Evolutionary conservation across 2,797 vertebrate genomes (phyloP), one percentile per base, ranked within the genome.

Genomic region (Rallus crepitans): DNA sequence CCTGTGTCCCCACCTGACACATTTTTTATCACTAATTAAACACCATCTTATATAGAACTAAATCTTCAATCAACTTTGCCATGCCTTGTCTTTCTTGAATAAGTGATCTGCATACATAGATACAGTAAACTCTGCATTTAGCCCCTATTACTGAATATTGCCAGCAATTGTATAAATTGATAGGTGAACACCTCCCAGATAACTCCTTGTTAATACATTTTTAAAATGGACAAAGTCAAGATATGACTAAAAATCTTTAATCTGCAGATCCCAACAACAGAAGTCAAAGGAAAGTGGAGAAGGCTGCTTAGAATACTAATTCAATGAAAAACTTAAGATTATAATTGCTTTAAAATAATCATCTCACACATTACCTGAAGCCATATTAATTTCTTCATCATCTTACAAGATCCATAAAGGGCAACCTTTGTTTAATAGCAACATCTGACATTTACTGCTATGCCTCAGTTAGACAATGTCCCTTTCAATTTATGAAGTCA

Each of bases 401-500:
- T 87, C 37, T 94, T 96, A 78, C 76, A 68, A 96, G 91, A 79
- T 48, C 68, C 88, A 96, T 97, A 97, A 97, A 96, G 90, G 70
- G 88, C 90, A 98, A 77, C 40, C 82, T 98, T 95, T 97, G 84
- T 97, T 97, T 97, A 97, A 98, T 81, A 96, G 93, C 89, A 97
- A 91, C 28, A 95, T 91, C 96, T 96, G 95, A 96, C 95, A 93
- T 97, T 97, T 97, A 97, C 73, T 95, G 79, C 70, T 82, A 20
- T 89, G 83, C 50, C 95, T 93, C 66, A 95, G 79, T 95, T 23
- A 93, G 66, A 91, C 42, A 92, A n/a, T 78, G 93, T 92, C 73
- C 82, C 85, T 88, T 93, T 92, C 59, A 90, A 84, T 96, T 97
- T 97, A 95, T 83, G 70, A 96, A 96, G 75, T 84, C 79, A 31